Conservation (phyloP, 2,888 invertebrate species). For the Mamestra brassicae region DNA sequence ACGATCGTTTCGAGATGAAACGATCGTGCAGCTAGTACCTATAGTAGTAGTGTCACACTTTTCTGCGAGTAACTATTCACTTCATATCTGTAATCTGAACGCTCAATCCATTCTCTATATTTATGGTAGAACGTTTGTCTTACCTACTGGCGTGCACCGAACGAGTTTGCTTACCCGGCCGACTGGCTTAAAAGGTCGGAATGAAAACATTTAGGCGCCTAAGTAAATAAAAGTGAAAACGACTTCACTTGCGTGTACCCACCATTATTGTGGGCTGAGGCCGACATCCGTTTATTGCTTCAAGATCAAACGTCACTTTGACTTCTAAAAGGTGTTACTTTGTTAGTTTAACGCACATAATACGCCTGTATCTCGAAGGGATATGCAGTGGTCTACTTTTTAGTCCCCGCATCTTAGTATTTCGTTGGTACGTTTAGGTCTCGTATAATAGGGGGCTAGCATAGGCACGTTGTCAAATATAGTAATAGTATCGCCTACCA, state of each 20-base stretch:
- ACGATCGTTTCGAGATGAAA: too few relatives aligned
- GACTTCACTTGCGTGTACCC: constrained; percentile 64
- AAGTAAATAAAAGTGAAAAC: constrained; percentile 74
- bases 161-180: constrained; percentile 54
- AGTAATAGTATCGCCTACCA: too few relatives aligned
- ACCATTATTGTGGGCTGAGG: constrained; percentile 39
- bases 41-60: not conserved
- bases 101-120: not conserved
- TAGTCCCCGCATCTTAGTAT: too few relatives aligned
- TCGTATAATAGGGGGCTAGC: too few relatives aligned
- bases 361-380: not conserved
- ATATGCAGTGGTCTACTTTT: not conserved
- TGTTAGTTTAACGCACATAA: constrained; percentile 1
- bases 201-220: constrained; percentile 72
- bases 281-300: constrained; percentile 53
- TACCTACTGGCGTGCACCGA: constrained; percentile 51
- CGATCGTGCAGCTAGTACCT: too few relatives aligned
- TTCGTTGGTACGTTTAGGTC: too few relatives aligned
- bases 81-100: not conserved
- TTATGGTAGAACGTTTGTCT: constrained; percentile 19
- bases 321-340: constrained; percentile 11
- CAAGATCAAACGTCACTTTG: constrained; percentile 29
- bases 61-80: not conserved
- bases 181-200: constrained; percentile 65
- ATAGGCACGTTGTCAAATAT: too few relatives aligned